A percentile compares a stretch with the other conserved stretches of the same genome.
Evolutionary conservation across 2,888 invertebrate species (phyloP).

Genomic region (Polydesmus complanatus): DNA sequence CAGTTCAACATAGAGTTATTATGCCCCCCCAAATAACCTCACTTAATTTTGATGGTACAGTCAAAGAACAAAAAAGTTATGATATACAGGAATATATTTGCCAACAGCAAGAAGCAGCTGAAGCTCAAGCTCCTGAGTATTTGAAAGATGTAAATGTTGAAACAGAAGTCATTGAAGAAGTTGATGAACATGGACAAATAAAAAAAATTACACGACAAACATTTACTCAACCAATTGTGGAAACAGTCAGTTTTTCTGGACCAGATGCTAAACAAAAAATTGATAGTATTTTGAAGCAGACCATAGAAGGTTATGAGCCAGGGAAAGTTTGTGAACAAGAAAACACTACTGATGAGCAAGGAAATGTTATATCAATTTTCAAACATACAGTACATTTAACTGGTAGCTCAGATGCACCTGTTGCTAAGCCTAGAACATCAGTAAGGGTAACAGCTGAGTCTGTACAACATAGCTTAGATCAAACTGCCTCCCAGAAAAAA

Average conservation of each 20-base stretch:
- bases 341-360: conserved; percentile 12
- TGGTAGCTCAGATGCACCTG: not conserved
- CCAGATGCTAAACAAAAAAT: conserved; percentile 39
- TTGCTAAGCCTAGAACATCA: not conserved
- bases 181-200: conserved; percentile 21
- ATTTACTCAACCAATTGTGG: conserved; percentile 32
- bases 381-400: conserved; percentile 11
- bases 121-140: conserved; percentile 12
- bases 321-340: conserved; percentile 7
- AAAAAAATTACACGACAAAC: conserved; percentile 12
- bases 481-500: not conserved
- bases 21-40: conserved; percentile 39
- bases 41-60: conserved; percentile 38
- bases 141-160: conserved; percentile 21
- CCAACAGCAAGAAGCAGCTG: not conserved
- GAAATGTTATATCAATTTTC: conserved; percentile 17
- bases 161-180: conserved; percentile 20
- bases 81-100: not conserved
- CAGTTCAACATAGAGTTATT: conserved; percentile 38
- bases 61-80: not conserved
- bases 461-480: not conserved
- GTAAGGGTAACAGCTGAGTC: not conserved
- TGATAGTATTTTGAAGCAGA: conserved; percentile 36
- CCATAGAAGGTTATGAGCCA: conserved; percentile 17
- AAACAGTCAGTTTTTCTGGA: conserved; percentile 40